Base-by-base conservation (phyloP, 2,797 vertebrate genomes). In the Morelia viridis region DNA sequence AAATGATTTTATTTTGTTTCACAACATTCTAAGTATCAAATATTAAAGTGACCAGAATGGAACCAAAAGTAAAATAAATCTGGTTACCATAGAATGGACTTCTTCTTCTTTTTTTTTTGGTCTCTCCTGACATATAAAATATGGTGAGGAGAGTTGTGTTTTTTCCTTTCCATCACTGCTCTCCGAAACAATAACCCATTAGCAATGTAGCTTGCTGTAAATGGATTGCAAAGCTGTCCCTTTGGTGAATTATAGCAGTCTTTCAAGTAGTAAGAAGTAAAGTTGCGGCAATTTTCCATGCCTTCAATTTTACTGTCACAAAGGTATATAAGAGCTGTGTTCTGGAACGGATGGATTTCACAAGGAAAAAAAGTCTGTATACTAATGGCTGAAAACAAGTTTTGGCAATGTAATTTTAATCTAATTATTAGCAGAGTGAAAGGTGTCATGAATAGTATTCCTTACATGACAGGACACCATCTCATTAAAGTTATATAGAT, bases 221-320 rank as follows among this genome's bases (percentile, higher is more conserved):
- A 97, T 85, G 64, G 88, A 94, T 94, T 92, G 90, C 87, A 95
- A 94, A 96, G 85, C 89, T 95, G 94, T 89, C 53, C 2, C 62
- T 80, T 96, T 96, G 93, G 93, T 96, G 94, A 97, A 94, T 96
- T 97, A 96, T 46, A 95, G 71, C 46, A 62, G 68, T 94, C 92
- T 97, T 97, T 96, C 96, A 97, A 96, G 93, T 93, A 95, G 31
- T 41, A 95, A 95, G 92, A 96, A 95, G 76, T 87, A 95, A 96
- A 96, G 95, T 91, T 95, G 93, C 94, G 92, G 92, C 93, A 96
- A 92, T 95, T 96, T 96, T 96, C 96, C 91, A 95, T 88, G 88
- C 95, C 93, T 97, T 97, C 96, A 97, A 96, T 97, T 97, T 97
- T 96, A 96, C 94, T 96, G 95, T 96, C 96, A 96, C 50, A 94